Conservation (phyloP, 2,797 vertebrate genomes). For the Trematomus bernacchii region DNA sequence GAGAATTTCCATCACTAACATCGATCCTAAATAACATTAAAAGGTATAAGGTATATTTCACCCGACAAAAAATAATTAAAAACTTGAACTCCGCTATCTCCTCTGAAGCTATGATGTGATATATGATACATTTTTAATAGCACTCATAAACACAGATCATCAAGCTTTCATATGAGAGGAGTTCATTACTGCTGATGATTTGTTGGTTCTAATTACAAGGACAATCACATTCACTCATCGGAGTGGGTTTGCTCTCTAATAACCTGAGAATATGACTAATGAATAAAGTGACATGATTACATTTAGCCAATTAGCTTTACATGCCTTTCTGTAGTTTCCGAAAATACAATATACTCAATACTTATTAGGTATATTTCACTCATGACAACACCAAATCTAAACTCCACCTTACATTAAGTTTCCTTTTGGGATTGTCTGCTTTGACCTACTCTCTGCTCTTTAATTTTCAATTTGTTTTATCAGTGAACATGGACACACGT, state of each 20-base stretch:
- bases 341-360: neutral
- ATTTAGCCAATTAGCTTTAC: constrained; percentile 1
- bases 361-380: neutral
- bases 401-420: neutral
- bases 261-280: constrained; percentile 1
- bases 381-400: neutral
- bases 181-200: constrained; percentile 47
- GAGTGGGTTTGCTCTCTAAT: constrained; percentile 27
- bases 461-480: too few relatives aligned
- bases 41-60: too few relatives aligned
- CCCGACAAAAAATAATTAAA: too few relatives aligned
- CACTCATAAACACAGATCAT: too few relatives aligned
- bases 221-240: constrained; percentile 32
- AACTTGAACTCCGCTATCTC: too few relatives aligned
- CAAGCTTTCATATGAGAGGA: constrained; percentile 28
- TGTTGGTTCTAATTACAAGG: constrained; percentile 43
- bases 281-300: neutral
- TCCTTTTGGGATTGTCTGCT: neutral
- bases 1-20: too few relatives aligned
- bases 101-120: too few relatives aligned
- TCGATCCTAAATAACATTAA: too few relatives aligned
- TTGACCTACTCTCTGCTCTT: neutral
- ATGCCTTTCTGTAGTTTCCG: neutral
- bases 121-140: too few relatives aligned
- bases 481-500: neutral